Evolutionary conservation across 1,140 invertebrate species (phyloP).

Genomic region (Batillaria attramentaria): DNA sequence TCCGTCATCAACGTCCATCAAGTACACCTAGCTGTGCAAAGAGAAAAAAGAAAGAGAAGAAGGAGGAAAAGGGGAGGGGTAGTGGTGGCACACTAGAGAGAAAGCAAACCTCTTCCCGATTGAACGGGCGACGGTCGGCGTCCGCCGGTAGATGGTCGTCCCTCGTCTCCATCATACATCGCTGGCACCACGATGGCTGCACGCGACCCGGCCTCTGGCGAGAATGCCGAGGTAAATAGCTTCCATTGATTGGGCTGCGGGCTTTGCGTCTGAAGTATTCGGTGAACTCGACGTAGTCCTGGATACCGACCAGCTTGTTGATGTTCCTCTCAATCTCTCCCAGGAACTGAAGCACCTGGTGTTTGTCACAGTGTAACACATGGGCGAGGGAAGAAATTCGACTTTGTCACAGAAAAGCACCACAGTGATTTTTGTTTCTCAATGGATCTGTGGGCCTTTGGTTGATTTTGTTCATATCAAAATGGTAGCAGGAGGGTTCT

Average conservation of each 20-base stretch:
- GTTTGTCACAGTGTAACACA: background rate
- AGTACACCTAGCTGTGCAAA: no score
- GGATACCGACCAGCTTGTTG: slow-evolving; percentile 16
- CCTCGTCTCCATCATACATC: background rate
- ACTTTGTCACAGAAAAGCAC: background rate
- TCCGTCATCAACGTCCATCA: no score
- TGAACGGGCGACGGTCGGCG: background rate
- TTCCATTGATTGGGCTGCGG: background rate
- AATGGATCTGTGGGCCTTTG: background rate
- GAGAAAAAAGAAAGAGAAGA: no score
- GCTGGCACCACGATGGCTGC: slow-evolving; percentile 19
- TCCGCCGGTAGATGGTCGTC: background rate
- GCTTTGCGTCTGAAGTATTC: no score
- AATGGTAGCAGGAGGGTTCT: no score
- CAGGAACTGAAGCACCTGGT: slow-evolving; percentile 1
- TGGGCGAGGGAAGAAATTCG: background rate
- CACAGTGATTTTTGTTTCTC: background rate
- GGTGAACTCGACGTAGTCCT: background rate
- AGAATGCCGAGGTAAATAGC: background rate
- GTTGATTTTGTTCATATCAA: background rate
- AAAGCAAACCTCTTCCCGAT: no score
- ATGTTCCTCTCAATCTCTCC: slow-evolving; percentile 22
- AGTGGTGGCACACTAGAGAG: no score
- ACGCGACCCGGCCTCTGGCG: background rate
- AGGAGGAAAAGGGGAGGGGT: no score